phyloP scores from a whole-genome alignment of 2,113 vertebrate genomes.

The Amphiprion percula region DNA sequence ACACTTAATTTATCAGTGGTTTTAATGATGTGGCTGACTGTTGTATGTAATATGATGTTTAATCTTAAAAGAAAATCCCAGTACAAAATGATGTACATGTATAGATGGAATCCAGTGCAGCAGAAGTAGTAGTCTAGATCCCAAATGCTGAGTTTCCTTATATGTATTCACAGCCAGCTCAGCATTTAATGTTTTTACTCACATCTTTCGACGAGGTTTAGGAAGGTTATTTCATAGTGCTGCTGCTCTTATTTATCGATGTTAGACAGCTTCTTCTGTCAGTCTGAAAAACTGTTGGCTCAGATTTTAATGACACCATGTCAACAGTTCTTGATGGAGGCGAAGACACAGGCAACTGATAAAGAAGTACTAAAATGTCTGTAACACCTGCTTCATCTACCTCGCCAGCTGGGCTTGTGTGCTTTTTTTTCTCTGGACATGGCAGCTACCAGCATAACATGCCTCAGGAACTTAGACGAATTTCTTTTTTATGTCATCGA shows the following conservation, averaged over 20 bases:
- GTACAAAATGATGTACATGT: background rate
- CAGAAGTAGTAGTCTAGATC: background rate
- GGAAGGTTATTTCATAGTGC: background rate
- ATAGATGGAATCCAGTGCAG: background rate
- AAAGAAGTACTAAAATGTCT: conserved; percentile 7
- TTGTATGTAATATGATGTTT: too few relatives aligned
- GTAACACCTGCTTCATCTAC: background rate
- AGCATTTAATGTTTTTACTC: background rate
- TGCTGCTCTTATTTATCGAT: background rate
- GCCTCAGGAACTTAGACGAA: background rate
- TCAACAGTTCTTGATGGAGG: conserved; percentile 31
- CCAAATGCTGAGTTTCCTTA: background rate
- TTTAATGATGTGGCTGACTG: too few relatives aligned
- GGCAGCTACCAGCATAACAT: background rate
- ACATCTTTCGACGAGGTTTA: background rate
- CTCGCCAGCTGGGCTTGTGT: background rate
- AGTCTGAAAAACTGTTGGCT: conserved; percentile 5
- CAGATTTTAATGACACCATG: conserved; percentile 27
- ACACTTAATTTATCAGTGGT: too few relatives aligned
- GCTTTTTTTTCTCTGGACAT: background rate
- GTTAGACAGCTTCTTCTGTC: background rate
- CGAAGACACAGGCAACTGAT: background rate
- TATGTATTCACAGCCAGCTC: background rate
- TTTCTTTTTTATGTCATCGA: conserved; percentile 3
- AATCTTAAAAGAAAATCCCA: too few relatives aligned